A percentile compares a stretch with the other conserved stretches of the same genome.
These are phyloP conservation scores for Ellobium chinense DNA, from an alignment of 2,888 invertebrate species.

Conservation along the genomic window DNA sequence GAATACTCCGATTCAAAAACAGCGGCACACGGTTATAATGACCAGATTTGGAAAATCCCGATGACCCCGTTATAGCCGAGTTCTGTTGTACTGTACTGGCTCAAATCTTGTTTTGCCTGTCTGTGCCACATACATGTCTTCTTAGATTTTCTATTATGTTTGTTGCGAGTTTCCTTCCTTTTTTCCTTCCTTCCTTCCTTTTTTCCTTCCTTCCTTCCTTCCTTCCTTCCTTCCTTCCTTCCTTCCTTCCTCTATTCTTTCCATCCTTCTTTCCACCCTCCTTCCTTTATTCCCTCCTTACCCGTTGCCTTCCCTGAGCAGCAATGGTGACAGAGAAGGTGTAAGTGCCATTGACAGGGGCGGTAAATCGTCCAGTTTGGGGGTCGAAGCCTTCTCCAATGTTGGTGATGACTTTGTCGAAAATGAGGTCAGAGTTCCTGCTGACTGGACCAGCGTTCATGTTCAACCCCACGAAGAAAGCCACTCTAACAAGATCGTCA, in stretches of 20 bases:
- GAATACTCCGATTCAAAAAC: too few relatives aligned
- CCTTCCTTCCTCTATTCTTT: background rate
- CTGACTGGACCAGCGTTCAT: conserved; percentile 72
- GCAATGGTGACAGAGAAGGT: conserved; percentile 76
- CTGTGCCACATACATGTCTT: too few relatives aligned
- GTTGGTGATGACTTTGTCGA: conserved; percentile 75
- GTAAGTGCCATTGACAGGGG: conserved; percentile 75
- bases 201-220: background rate
- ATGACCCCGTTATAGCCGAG: too few relatives aligned
- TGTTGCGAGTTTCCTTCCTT: too few relatives aligned
- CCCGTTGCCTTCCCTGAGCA: conserved; percentile 77
- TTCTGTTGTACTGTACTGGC: too few relatives aligned
- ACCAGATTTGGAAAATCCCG: too few relatives aligned
- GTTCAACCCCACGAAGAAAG: conserved; percentile 76
- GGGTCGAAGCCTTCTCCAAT: conserved; percentile 70
- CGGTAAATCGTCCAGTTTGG: conserved; percentile 72
- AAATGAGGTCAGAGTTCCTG: conserved; percentile 68
- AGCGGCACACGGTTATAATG: too few relatives aligned
- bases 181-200: background rate
- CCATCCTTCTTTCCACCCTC: background rate
- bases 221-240: background rate
- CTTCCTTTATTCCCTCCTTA: conserved; percentile 46
- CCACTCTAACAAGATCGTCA: conserved; percentile 58
- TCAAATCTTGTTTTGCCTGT: too few relatives aligned
- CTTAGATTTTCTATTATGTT: too few relatives aligned